A percentile compares a stretch with the other conserved stretches of the same genome.
These are phyloP conservation scores for Gymnoscopelus braueri DNA, from an alignment of 2,797 vertebrate genomes.

Conservation along the genomic window DNA sequence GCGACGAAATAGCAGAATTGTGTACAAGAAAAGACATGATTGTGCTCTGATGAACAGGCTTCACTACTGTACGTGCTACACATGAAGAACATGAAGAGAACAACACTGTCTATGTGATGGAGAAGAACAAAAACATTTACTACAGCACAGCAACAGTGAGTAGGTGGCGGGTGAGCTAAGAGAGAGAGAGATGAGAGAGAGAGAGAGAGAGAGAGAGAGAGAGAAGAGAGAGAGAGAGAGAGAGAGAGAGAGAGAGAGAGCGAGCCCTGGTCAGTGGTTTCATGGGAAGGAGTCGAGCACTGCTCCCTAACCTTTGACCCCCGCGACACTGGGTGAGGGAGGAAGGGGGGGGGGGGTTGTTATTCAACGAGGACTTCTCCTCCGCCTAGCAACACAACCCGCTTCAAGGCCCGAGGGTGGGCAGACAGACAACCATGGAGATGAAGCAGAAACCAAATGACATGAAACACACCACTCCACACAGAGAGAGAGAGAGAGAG, in stretches of 20 bases:
- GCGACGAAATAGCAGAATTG: background rate
- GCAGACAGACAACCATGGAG: slow-evolving; percentile 22
- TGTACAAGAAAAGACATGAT: slow-evolving; percentile 2
- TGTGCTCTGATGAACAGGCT: slow-evolving; percentile 6
- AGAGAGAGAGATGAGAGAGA: slow-evolving; percentile 12
- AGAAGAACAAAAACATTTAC: slow-evolving; percentile 9
- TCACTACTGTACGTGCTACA: background rate
- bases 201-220: slow-evolving; percentile 8
- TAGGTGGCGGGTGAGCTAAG: slow-evolving; percentile 16
- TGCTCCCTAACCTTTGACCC: slow-evolving; percentile 49
- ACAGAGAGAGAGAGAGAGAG: background rate
- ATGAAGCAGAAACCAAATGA: slow-evolving; percentile 11
- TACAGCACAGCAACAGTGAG: slow-evolving; percentile 15
- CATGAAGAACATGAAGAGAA: background rate
- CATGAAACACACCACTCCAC: too few species aligned
- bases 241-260: slow-evolving; percentile 17
- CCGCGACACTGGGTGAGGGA: background rate
- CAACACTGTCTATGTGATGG: background rate
- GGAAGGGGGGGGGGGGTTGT: slow-evolving; percentile 18
- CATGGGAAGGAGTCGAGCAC: slow-evolving; percentile 30
- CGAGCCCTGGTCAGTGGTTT: slow-evolving; percentile 26
- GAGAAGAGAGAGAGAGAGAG: slow-evolving; percentile 16
- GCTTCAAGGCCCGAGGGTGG: slow-evolving; percentile 42
- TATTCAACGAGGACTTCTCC: slow-evolving; percentile 48
- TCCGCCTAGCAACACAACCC: slow-evolving; percentile 61